Evolutionary conservation across 1,140 invertebrate genomes (phyloP).

Genomic region (Zaprionus inermis): DNA sequence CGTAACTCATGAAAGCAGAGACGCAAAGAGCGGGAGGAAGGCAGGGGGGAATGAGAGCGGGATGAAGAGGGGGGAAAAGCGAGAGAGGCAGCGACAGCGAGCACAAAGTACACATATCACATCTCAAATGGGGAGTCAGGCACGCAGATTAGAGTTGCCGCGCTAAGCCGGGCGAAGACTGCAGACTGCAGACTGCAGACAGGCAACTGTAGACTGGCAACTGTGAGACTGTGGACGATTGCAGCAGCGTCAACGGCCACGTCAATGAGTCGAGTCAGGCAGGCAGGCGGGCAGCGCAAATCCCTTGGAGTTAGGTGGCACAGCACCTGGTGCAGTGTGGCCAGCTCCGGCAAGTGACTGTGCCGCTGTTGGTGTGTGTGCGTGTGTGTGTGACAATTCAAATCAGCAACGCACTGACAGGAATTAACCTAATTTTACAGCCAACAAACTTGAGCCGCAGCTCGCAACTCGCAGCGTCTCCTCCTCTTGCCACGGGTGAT

Average conservation of each 20-base stretch:
- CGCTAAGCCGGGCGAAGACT: conserved; percentile 27
- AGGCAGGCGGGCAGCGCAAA: background rate
- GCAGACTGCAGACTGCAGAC: background rate
- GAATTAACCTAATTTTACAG: conserved; percentile 83
- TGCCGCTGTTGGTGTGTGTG: conserved; percentile 5
- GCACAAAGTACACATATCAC: conserved; percentile 34
- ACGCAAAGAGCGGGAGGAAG: background rate
- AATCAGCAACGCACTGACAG: conserved; percentile 77
- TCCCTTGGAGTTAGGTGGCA: background rate
- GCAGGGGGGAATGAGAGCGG: background rate
- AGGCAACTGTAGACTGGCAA: background rate
- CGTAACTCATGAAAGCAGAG: background rate
- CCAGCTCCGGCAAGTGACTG: background rate
- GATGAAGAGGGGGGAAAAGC: too few relatives aligned
- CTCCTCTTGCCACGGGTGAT: background rate
- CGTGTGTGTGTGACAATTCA: conserved; percentile 51
- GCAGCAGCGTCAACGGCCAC: conserved; percentile 10
- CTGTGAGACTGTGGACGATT: background rate
- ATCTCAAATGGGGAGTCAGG: conserved; percentile 35
- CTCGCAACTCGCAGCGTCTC: background rate
- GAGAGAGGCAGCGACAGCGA: background rate
- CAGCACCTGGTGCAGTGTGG: conserved; percentile 20
- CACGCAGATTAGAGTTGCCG: conserved; percentile 37
- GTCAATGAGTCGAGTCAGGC: background rate
- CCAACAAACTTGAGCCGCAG: conserved; percentile 54